Evolutionary conservation across 1,140 invertebrate species (phyloP).

Genomic region (Caerostris extrusa): DNA sequence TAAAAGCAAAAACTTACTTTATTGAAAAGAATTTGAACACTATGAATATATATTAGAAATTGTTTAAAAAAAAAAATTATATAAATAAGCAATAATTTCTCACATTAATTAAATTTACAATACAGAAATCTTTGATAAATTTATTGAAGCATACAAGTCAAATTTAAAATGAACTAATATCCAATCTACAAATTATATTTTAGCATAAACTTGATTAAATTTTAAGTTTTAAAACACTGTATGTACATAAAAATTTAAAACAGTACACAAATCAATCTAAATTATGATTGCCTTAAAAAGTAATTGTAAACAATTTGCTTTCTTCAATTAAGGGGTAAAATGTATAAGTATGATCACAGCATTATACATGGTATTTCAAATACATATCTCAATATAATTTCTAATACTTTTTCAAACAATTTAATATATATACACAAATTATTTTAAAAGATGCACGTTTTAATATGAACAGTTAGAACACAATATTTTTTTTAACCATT

Average conservation of each 20-base stretch:
- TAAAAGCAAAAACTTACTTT: no score
- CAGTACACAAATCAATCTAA: neutral
- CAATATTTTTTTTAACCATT: neutral
- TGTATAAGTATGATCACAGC: constrained; percentile 6
- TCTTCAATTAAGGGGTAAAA: neutral
- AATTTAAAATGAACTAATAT: no score
- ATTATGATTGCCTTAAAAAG: neutral
- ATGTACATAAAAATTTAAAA: neutral
- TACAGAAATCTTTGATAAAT: no score
- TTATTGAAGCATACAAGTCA: no score
- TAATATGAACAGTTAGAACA: neutral
- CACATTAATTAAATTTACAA: no score
- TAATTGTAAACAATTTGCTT: neutral
- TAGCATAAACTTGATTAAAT: no score
- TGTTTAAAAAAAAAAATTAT: no score
- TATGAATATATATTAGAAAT: no score
- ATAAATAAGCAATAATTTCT: no score
- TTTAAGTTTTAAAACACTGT: no score
- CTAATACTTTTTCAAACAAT: neutral
- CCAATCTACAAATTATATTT: no score
- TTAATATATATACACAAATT: neutral
- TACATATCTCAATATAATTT: neutral
- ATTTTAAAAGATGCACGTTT: neutral
- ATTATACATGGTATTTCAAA: constrained; percentile 19
- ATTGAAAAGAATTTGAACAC: no score